These are phyloP conservation scores for Ophioninae sp. DNA, from an alignment of 2,888 invertebrate genomes.

Conservation along the genomic window DNA sequence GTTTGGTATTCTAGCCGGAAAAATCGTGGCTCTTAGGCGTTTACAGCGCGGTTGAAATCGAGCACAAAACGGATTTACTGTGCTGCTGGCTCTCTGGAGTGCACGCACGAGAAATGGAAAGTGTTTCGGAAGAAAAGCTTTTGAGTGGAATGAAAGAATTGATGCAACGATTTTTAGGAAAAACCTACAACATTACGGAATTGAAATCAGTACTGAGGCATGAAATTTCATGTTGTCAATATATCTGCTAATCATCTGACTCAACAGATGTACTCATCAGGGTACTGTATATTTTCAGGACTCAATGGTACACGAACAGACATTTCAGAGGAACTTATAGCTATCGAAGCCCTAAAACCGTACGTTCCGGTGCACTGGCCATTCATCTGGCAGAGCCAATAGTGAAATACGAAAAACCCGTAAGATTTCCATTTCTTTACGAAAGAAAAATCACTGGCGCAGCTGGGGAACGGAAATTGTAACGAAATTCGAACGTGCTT, in stretches of 20 bases:
- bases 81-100: conserved; percentile 86
- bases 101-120: conserved; percentile 85
- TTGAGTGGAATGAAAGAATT: conserved; percentile 81
- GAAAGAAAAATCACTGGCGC: too few relatives aligned
- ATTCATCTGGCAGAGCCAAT: conserved; percentile 83
- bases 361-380: conserved; percentile 81
- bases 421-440: conserved; percentile 44
- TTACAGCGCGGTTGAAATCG: conserved; percentile 84
- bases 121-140: conserved; percentile 82
- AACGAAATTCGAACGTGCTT: neutral
- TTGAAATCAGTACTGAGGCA: conserved; percentile 79
- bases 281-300: too few relatives aligned
- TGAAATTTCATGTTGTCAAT: neutral
- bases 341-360: conserved; percentile 82
- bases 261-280: too few relatives aligned
- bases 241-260: neutral
- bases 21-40: conserved; percentile 85
- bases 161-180: conserved; percentile 82
- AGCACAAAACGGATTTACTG: conserved; percentile 84
- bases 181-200: conserved; percentile 81
- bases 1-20: conserved; percentile 66
- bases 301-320: conserved; percentile 87
- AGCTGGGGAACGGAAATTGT: neutral
- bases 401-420: conserved; percentile 76
- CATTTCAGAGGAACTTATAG: conserved; percentile 88